Conservation (phyloP, 2,888 invertebrate genomes). For the Latrodectus elegans region DNA sequence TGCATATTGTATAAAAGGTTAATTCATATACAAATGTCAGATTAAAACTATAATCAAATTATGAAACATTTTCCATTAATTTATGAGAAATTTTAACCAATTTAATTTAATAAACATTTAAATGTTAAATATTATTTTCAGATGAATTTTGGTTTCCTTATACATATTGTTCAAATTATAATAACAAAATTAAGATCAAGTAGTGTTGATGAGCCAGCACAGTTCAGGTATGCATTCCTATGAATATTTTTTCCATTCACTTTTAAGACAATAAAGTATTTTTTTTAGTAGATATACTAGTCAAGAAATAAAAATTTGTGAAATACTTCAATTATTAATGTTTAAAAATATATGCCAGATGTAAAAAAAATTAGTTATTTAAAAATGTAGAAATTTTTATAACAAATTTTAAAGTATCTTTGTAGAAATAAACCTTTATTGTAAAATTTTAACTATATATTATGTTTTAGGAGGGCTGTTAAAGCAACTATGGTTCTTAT, state of each 20-base stretch:
- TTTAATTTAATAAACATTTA: neutral
- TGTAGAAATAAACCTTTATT: too few relatives aligned
- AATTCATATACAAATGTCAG: too few relatives aligned
- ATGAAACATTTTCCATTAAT: neutral
- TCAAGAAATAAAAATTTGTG: neutral
- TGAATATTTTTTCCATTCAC: neutral
- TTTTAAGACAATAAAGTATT: neutral
- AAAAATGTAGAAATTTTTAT: too few relatives aligned
- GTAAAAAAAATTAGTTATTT: too few relatives aligned
- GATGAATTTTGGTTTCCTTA: conserved; percentile 73
- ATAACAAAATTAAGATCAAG: conserved; percentile 75
- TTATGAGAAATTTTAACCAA: neutral
- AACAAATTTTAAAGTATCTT: too few relatives aligned
- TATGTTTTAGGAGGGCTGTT: conserved; percentile 76
- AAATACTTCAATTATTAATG: neutral
- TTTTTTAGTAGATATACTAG: neutral
- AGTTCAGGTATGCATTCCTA: conserved; percentile 73
- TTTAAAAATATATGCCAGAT: neutral
- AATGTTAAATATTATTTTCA: conserved; percentile 56
- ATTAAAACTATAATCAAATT: neutral
- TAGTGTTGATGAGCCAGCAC: conserved; percentile 76
- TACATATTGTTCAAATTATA: conserved; percentile 74
- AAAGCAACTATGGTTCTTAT: conserved; percentile 76
- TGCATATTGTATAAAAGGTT: too few relatives aligned
- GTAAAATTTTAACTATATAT: neutral